phyloP scores from a whole-genome alignment of 1,140 invertebrate species.

The Eurosta solidaginis region DNA sequence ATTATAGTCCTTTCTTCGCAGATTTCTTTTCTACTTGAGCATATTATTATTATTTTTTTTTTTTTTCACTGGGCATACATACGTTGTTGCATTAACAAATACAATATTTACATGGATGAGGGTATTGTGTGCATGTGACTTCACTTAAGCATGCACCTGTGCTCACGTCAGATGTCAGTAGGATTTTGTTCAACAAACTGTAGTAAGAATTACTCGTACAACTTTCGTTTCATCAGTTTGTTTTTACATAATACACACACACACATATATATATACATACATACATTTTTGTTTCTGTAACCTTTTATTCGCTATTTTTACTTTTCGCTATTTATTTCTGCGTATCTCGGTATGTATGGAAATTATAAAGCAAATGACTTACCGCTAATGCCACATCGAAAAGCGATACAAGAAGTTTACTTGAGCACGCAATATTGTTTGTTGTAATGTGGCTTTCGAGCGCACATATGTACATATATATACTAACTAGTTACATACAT shows the following conservation, averaged over 20 bases:
- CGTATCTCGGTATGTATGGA: neutral
- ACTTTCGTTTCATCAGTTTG: constrained; percentile 11
- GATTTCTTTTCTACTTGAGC: too few relatives aligned
- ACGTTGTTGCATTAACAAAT: neutral
- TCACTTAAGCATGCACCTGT: neutral
- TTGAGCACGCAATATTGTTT: neutral
- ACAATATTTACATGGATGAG: neutral
- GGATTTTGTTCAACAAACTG: neutral
- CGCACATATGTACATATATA: neutral
- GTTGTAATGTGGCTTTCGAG: neutral
- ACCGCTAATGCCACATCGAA: constrained; percentile 7
- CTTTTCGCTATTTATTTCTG: neutral
- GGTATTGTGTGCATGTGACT: too few relatives aligned
- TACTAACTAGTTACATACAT: neutral
- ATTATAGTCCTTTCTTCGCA: too few relatives aligned
- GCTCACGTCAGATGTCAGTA: neutral
- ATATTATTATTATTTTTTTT: too few relatives aligned
- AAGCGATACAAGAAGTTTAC: neutral
- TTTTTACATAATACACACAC: too few relatives aligned
- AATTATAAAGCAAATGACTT: neutral
- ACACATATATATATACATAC: too few relatives aligned
- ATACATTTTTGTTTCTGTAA: neutral
- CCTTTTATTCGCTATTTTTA: neutral
- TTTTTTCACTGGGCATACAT: neutral
- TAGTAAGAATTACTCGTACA: neutral